Conservation (phyloP, 2,113 vertebrate genomes). For the Cathartes aura region DNA sequence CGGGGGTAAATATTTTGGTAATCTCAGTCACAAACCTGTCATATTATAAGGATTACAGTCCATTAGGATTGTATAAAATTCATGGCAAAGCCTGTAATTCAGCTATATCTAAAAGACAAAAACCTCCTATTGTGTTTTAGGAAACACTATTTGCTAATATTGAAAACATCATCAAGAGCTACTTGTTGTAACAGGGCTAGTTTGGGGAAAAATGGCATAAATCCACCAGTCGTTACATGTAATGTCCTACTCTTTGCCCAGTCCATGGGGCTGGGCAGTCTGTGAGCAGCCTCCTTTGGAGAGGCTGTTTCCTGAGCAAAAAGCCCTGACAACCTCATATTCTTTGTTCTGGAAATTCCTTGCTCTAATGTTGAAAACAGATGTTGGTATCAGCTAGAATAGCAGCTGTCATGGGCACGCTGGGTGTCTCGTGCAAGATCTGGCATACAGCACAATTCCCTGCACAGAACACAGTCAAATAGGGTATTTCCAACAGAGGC, state of each 20-base stretch:
- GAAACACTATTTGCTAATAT: background rate
- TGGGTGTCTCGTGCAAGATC: rapidly evolving
- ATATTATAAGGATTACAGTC: background rate
- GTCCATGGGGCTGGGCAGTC: rapidly evolving
- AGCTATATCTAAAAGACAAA: background rate
- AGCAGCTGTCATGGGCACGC: rapidly evolving
- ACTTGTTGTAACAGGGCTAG: background rate
- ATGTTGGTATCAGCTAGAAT: no score
- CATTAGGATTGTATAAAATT: background rate
- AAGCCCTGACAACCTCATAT: background rate
- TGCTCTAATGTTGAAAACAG: background rate
- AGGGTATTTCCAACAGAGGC: background rate
- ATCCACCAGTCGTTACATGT: rapidly evolving
- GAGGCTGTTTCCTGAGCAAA: background rate
- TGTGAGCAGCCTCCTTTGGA: background rate
- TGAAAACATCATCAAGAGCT: background rate
- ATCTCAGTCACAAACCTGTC: background rate
- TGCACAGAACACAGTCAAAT: background rate
- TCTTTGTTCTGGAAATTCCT: background rate
- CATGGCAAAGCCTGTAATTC: background rate
- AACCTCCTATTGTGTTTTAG: background rate
- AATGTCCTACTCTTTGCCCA: background rate
- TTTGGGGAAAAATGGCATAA: background rate
- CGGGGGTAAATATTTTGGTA: background rate
- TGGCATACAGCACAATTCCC: no score